Evolutionary conservation across 2,888 invertebrate species (phyloP), one percentile per base, ranked within the genome.

Genomic region (Trichacis sp.): DNA sequence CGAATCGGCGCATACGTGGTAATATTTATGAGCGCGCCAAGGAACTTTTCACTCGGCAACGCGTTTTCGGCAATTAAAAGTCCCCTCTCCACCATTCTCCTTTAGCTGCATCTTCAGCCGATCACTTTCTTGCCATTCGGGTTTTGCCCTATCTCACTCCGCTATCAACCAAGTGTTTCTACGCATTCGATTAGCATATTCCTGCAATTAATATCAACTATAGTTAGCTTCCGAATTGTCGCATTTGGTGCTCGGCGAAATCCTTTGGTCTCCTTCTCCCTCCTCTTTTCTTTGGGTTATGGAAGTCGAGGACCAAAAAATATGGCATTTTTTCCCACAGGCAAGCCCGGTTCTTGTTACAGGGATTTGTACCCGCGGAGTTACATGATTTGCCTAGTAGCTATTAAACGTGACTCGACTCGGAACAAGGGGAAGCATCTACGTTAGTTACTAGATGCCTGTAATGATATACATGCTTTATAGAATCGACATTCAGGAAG

Each of bases 401-500:
- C 55, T 49, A 61, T 61, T 62, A 62, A 62, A 56, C 61, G 61
- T 42, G 56, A 62, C 55, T 62, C 19, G 47, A 48, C 43, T 51
- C 46, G 19, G 51, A 61, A 56, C 52, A 56, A 56, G 61, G 55
- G 24, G 52, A 46, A 19, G 52, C 55, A 40, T 62, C 54, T 33
- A 42, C 19, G 38, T 47, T 50, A 14, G 30, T 50, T 33, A 40
- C 46, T 36, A 38, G 54, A 54, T 40, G 30, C 15, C 38, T 15
- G 43, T 43, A 51, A 60, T 49, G 54, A 60, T 54, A 50, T 61
- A 56, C 49, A 46, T 36, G 63, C 50, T 40, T 57, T 54, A 56
- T 48, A 33, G 33, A 57, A 57, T 63, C 63, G 63, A 43, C 63
- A 50, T 49, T 45, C 33, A 53, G 63, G 53, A 57, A 62, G 54